Conservation (phyloP, 2,888 invertebrate species). For the Brachynemurus nebulosus region DNA sequence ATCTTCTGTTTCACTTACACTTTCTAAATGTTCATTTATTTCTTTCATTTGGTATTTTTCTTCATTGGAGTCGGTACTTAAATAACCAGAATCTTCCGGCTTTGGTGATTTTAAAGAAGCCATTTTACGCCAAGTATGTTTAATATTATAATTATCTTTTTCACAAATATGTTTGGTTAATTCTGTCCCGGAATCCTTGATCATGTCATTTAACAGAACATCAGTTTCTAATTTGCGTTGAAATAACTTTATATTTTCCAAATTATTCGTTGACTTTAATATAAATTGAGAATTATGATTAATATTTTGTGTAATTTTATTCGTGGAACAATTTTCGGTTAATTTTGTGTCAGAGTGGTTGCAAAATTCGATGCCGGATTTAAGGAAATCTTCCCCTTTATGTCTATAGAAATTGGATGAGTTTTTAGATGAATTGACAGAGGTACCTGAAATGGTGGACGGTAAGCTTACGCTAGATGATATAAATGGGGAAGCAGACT, state of each 20-base stretch:
- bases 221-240: constrained; percentile 5
- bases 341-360: constrained; percentile 4
- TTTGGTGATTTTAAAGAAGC: constrained; percentile 21
- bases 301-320: constrained; percentile 21
- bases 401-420: constrained; percentile 32
- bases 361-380: not conserved
- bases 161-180: constrained; percentile 3
- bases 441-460: constrained; percentile 33
- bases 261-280: constrained; percentile 20
- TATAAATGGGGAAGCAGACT: constrained; percentile 26
- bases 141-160: constrained; percentile 21
- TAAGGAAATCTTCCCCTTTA: constrained; percentile 6
- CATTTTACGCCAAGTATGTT: constrained; percentile 25
- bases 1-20: constrained; percentile 49
- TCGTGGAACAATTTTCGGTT: constrained; percentile 5
- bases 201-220: not conserved
- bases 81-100: constrained; percentile 64
- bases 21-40: constrained; percentile 16
- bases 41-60: constrained; percentile 39
- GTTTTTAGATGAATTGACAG: constrained; percentile 33
- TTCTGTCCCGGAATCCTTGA: constrained; percentile 3
- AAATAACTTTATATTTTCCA: constrained; percentile 6
- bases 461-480: constrained; percentile 15
- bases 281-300: constrained; percentile 26
- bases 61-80: constrained; percentile 67